Evolutionary conservation across 1,140 invertebrate species (phyloP).

Genomic region (Oryzaephilus surinamensis): DNA sequence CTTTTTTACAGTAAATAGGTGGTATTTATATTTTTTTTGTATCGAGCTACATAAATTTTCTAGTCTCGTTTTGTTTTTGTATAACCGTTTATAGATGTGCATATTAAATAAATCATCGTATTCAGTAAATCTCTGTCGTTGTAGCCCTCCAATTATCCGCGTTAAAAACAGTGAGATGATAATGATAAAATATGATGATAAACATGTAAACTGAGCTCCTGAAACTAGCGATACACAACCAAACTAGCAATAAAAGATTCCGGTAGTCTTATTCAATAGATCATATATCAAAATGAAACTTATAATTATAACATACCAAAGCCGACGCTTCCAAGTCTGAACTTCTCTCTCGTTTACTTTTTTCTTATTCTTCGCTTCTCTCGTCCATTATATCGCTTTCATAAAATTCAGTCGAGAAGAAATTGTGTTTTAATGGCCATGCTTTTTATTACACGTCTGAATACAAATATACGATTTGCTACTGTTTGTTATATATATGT

Average conservation of each 20-base stretch:
- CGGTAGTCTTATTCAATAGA: slow-evolving; percentile 27
- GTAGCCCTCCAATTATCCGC: not conserved
- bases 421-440: not conserved
- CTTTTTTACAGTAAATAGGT: too few species aligned
- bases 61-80: not conserved
- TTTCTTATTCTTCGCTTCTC: too few species aligned
- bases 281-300: slow-evolving; percentile 21
- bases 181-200: slow-evolving; percentile 11
- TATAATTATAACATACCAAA: slow-evolving; percentile 24
- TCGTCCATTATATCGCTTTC: too few species aligned
- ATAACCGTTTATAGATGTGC: not conserved
- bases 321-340: slow-evolving; percentile 3
- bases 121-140: not conserved
- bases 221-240: not conserved
- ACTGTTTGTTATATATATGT: too few species aligned
- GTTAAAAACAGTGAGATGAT: not conserved
- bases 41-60: slow-evolving; percentile 2
- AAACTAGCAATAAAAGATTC: slow-evolving; percentile 21
- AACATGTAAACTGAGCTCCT: slow-evolving; percentile 10
- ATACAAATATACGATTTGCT: too few species aligned
- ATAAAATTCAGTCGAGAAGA: too few species aligned
- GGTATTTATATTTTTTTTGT: slow-evolving; percentile 2
- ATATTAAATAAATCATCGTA: not conserved
- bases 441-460: not conserved
- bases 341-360: too few species aligned